phyloP scores from a whole-genome alignment of 2,113 vertebrate species.

The Salvelinus alpinus region DNA sequence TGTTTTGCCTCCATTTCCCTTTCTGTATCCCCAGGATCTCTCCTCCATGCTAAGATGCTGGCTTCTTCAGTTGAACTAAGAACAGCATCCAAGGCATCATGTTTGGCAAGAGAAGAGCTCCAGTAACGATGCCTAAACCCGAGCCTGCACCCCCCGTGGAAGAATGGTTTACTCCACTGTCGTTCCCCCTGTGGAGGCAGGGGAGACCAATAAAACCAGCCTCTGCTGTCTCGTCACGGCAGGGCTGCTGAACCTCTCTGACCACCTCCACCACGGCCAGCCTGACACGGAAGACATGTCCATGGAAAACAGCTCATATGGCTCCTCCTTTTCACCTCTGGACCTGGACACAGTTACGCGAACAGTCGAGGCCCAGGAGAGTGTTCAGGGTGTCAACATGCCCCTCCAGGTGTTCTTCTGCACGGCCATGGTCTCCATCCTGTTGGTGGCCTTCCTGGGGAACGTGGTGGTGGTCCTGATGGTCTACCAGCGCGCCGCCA shows the following conservation, averaged over 20 bases:
- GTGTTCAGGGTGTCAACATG: conserved; percentile 76
- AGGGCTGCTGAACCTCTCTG: conserved; percentile 75
- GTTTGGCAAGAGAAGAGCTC: conserved; percentile 27
- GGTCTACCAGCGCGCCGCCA: conserved; percentile 97
- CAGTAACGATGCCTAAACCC: conserved; percentile 47
- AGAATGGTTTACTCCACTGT: conserved; percentile 82
- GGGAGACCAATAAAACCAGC: conserved; percentile 74
- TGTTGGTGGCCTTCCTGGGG: conserved; percentile 88
- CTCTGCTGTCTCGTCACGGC: conserved; percentile 51
- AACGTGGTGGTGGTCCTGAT: conserved; percentile 97
- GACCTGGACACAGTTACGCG: conserved; percentile 65
- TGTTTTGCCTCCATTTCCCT: no score
- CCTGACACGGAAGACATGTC: conserved; percentile 53
- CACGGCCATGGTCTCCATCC: conserved; percentile 83
- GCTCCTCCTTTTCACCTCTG: conserved; percentile 56
- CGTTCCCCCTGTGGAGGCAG: conserved; percentile 69
- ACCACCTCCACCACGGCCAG: conserved; percentile 31
- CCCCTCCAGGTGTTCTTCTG: conserved; percentile 92
- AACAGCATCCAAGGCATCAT: conserved; percentile 8
- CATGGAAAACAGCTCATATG: conserved; percentile 55
- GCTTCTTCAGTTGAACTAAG: not conserved
- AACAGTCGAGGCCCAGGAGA: conserved; percentile 60
- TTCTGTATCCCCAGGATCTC: conserved; percentile 22
- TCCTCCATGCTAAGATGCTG: conserved; percentile 22
- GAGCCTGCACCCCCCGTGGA: conserved; percentile 55